Base-by-base conservation (phyloP, 2,888 invertebrate species). In the Cheilosia urbana region DNA sequence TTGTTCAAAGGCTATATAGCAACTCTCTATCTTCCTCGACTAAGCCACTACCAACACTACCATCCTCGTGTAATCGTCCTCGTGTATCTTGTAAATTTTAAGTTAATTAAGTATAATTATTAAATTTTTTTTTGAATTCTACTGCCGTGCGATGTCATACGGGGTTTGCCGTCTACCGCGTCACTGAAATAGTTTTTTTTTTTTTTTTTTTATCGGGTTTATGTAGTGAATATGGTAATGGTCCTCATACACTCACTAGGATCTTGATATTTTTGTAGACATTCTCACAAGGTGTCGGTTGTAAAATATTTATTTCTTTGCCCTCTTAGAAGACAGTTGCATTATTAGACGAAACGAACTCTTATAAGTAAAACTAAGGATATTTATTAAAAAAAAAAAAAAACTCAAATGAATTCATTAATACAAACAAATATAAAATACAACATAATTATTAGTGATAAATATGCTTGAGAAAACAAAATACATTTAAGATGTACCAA, bases 21-120 rank as follows among this genome's bases (percentile, higher is more conserved):
- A 45, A 19, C 42, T 30, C 17, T 58, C n/a, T 34, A n/a, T n/a
- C 30, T 62, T 30, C 53, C 11, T 53, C 60, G 19, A 49, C 69
- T 60, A 42, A 60, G 63, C 40, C 57, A 66, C 45, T 37, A 30
- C 30, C 24, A 34, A 37, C 55, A 62, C 30, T 57, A 65, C 58
- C 73, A 30, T 53, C 57, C 51, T 58, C 65, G 51, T 51, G 13
- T 19, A 51, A 51, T 51, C 51, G 68, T 65, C 71, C 51, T 42
- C 53, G 55, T 65, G 53, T 73, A 40, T 65, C 75, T 51, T 84
- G 79, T 84, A 84, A 69, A 80, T 75, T 79, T 76, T 79, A 84
- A 80, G 79, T 84, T 79, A 75, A 69, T 65, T 84, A 69, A 75
- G 75, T 78, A 65, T 51, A 71, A 63, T 76, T 51, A 49, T 76